Evolutionary conservation across 2,888 invertebrate genomes (phyloP).

Genomic region (Caenorhabditis becei): DNA sequence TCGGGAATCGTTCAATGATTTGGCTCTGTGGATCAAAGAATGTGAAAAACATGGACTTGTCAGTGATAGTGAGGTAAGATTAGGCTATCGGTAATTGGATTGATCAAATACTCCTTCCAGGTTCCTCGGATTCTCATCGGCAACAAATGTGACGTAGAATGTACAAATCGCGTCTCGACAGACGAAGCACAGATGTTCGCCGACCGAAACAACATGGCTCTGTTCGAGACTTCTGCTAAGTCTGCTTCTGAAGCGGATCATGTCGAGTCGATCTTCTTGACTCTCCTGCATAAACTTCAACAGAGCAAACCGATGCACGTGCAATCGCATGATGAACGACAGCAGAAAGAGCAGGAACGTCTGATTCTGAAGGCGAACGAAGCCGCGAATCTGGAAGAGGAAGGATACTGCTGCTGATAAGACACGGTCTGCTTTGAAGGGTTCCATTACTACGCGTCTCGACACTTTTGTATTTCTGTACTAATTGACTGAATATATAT

Average conservation of each 20-base stretch:
- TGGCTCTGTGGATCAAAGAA: conserved; percentile 89
- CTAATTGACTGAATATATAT: conserved; percentile 36
- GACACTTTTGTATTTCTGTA: conserved; percentile 24
- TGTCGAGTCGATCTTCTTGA: conserved; percentile 90
- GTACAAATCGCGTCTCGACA: conserved; percentile 85
- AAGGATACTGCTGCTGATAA: conserved; percentile 79
- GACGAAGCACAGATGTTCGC: conserved; percentile 88
- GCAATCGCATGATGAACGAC: conserved; percentile 77
- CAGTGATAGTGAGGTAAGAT: conserved; percentile 59
- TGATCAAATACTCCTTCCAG: conserved; percentile 22
- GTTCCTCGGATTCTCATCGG: conserved; percentile 88
- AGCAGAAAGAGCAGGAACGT: conserved; percentile 73
- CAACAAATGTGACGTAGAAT: conserved; percentile 88
- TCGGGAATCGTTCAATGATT: conserved; percentile 78
- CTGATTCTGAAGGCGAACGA: conserved; percentile 79
- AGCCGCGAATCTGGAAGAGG: conserved; percentile 70
- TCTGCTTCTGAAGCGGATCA: conserved; percentile 85
- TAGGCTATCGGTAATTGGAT: not conserved
- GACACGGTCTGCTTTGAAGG: not conserved
- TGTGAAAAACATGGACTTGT: conserved; percentile 85
- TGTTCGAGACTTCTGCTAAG: conserved; percentile 90
- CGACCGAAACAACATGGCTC: conserved; percentile 85
- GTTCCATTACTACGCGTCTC: not conserved
- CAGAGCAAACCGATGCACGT: conserved; percentile 85
- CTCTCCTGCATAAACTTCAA: conserved; percentile 88